Percentiles rank a stretch among this genome's conserved stretches.
Conservation (phyloP, 2,888 invertebrate species). For the Ichneumoninae sp. region DNA sequence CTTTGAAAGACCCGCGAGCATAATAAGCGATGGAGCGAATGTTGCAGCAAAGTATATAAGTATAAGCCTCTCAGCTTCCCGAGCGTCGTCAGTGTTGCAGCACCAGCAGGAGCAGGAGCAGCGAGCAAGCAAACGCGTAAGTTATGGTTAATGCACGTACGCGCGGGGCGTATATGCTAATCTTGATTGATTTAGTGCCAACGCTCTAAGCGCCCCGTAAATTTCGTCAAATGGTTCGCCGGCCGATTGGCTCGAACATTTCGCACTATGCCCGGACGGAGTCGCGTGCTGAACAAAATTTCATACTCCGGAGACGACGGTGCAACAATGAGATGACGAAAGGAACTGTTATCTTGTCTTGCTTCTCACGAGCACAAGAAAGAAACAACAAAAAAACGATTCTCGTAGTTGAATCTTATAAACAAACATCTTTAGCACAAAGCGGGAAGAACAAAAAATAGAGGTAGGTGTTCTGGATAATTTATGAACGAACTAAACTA, state of each 20-base stretch:
- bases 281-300: conserved; percentile 38
- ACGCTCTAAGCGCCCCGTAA: conserved; percentile 75
- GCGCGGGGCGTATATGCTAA: conserved; percentile 77
- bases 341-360: conserved; percentile 12
- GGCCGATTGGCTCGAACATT: conserved; percentile 57
- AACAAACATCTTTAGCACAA: neutral
- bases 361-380: neutral
- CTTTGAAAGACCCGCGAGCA: conserved; percentile 46
- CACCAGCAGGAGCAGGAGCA: conserved; percentile 13
- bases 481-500: too few species aligned
- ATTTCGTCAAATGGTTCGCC: conserved; percentile 74
- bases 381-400: neutral
- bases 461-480: too few species aligned
- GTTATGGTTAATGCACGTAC: conserved; percentile 72
- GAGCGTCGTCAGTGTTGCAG: conserved; percentile 53
- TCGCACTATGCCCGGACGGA: conserved; percentile 34
- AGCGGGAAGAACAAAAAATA: neutral
- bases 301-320: conserved; percentile 9
- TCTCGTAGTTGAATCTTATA: neutral
- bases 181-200: conserved; percentile 82
- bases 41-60: conserved; percentile 43
- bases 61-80: conserved; percentile 42
- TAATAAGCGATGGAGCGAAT: conserved; percentile 40
- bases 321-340: conserved; percentile 25
- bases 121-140: conserved; percentile 62